These are phyloP conservation scores for Tiliacea aurago DNA, from an alignment of 2,888 invertebrate species.

Conservation along the genomic window DNA sequence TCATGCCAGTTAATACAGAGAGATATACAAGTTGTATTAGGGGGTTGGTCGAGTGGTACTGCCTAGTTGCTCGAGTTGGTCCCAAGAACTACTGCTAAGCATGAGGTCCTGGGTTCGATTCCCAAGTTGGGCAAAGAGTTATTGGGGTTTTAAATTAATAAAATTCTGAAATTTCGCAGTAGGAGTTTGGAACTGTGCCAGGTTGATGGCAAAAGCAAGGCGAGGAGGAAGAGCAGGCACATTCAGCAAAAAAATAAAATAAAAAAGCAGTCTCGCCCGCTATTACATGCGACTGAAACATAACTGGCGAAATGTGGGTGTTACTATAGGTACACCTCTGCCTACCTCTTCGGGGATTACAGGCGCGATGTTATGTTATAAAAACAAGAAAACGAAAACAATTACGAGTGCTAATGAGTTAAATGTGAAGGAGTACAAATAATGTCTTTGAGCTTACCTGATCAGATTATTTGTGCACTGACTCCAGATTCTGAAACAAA, in stretches of 20 bases:
- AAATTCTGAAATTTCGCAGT: neutral
- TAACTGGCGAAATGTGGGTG: neutral
- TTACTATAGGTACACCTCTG: neutral
- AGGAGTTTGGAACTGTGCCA: neutral
- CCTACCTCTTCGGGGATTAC: neutral
- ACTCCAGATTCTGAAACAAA: constrained; percentile 69
- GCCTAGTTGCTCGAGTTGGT: too few species aligned
- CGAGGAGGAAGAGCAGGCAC: too few species aligned
- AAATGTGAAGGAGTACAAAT: neutral
- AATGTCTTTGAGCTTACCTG: constrained; percentile 60
- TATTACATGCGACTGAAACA: neutral
- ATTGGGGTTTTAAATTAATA: neutral
- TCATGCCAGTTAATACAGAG: neutral
- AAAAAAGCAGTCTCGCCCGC: neutral
- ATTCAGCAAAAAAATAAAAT: too few species aligned
- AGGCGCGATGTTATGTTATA: neutral
- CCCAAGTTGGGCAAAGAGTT: neutral
- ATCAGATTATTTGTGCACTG: constrained; percentile 51
- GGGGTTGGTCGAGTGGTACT: neutral
- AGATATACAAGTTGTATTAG: neutral
- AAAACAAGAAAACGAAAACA: neutral
- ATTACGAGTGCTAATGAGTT: neutral
- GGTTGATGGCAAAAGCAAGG: neutral
- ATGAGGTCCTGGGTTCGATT: neutral
- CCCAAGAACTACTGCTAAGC: neutral